These are phyloP conservation scores for Telmatochromis bifrenatus DNA, from an alignment of 2,113 vertebrate species.

Conservation along the genomic window DNA sequence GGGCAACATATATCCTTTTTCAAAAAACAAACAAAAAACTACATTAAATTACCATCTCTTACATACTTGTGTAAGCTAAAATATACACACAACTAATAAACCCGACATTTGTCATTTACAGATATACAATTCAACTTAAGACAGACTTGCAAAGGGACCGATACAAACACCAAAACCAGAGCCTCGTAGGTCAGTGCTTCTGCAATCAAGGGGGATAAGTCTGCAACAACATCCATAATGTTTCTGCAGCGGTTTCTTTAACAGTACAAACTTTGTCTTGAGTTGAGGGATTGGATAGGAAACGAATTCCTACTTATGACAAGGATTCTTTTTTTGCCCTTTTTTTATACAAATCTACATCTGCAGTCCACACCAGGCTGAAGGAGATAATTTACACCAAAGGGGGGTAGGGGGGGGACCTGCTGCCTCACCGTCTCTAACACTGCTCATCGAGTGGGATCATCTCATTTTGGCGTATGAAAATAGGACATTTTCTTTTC, in stretches of 20 bases:
- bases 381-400: neutral
- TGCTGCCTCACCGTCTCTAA: neutral
- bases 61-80: constrained; percentile 36
- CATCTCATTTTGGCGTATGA: neutral
- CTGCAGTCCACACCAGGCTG: constrained; percentile 15
- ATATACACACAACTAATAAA: constrained; percentile 57
- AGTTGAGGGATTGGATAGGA: neutral
- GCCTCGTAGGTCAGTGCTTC: neutral
- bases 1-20: constrained; percentile 6
- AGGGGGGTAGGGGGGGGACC: neutral
- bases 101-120: constrained; percentile 58
- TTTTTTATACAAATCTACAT: constrained; percentile 12
- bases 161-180: constrained; percentile 20
- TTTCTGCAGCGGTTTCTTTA: neutral
- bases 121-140: constrained; percentile 55
- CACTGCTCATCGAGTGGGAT: neutral
- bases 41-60: constrained; percentile 42
- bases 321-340: neutral
- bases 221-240: neutral
- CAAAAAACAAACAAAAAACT: constrained; percentile 2
- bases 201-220: neutral
- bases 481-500: neutral
- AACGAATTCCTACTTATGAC: neutral
- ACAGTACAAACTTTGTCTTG: neutral
- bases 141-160: constrained; percentile 5